Base-by-base conservation (phyloP, 2,113 vertebrate genomes). In the Phrynocephalus versicolor region DNA sequence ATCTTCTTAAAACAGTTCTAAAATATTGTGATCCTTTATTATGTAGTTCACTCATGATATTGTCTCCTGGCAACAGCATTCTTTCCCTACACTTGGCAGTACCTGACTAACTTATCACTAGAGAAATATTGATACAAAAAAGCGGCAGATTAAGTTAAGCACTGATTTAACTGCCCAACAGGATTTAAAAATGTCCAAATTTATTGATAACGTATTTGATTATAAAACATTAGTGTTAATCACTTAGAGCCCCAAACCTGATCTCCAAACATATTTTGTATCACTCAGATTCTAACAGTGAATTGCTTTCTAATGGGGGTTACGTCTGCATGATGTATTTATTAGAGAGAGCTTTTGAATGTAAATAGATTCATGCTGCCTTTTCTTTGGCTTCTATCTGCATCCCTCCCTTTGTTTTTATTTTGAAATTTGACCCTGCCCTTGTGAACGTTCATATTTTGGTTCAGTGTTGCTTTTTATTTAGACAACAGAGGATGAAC, bases 391-490 rank as follows among this genome's bases (percentile, higher is more conserved):
- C 33, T 35, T 55, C 41, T 69, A 70, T 69, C 1, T 4, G 35
- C 30, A 45, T 23, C 2, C 72, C 8, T 27, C 37, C 9, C 25
- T 67, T 25, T 72, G 67, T 60, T 60, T 60, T 60, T 72, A 25
- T 37, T 78, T 27, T 55, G 16, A 55, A 58, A 19, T 77, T 3
- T 71, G 67, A 72, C 77, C 0, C 15, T 79, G n/a, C 60, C 0
- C 0, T 71, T 88, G 39, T 55, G 33, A 83, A 23, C 85, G 88
- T 88, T 0, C 0, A 79, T 55, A 81, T 92, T 80, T 55, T 2
- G 0, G 0, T 9, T 0, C 0, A 30, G 58, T 67, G 41, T 25
- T 39, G 35, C 25, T 60, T 65, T 86, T 1, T 33, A 8, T n/a
- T 4, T 13, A 23, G 70, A 79, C 27, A 62, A 85, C 10, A 25